A percentile compares a stretch with the other conserved stretches of the same genome.
Conservation (phyloP, 2,113 vertebrate species). For the Oriolus oriolus region DNA sequence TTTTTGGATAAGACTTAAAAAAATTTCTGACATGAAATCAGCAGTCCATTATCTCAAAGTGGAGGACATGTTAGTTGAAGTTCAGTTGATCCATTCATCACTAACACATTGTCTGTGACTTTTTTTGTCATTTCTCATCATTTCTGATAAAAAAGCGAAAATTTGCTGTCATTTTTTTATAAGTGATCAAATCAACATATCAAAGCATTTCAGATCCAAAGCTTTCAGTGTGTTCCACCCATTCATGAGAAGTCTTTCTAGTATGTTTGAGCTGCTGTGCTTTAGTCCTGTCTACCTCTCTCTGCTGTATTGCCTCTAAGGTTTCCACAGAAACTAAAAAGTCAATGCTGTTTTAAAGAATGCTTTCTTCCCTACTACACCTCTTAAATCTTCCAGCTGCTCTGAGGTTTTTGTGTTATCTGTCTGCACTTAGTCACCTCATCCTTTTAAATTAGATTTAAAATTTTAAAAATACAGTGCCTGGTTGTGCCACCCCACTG, state of each 20-base stretch:
- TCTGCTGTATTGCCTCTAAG: neutral
- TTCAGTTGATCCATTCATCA: neutral
- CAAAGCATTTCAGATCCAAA: neutral
- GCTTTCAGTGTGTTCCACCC: neutral
- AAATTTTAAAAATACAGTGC: neutral
- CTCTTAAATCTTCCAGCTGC: conserved; percentile 35
- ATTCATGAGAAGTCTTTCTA: neutral
- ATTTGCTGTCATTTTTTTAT: neutral
- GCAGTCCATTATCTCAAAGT: neutral
- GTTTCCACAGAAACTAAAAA: conserved; percentile 22
- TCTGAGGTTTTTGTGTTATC: neutral
- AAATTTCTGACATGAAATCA: neutral
- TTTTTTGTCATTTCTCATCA: neutral
- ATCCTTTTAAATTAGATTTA: conserved; percentile 18
- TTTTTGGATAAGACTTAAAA: neutral
- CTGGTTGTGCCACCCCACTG: neutral
- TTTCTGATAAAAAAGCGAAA: neutral
- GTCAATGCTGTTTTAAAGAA: neutral
- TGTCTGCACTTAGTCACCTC: conserved; percentile 4
- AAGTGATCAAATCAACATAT: neutral
- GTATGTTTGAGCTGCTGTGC: neutral
- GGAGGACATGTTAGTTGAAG: neutral
- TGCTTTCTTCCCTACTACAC: conserved; percentile 5
- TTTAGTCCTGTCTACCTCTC: neutral
- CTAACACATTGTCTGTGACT: neutral